Evolutionary conservation across 2,113 vertebrate genomes (phyloP).

Genomic region (Hydrolagus affinis): DNA sequence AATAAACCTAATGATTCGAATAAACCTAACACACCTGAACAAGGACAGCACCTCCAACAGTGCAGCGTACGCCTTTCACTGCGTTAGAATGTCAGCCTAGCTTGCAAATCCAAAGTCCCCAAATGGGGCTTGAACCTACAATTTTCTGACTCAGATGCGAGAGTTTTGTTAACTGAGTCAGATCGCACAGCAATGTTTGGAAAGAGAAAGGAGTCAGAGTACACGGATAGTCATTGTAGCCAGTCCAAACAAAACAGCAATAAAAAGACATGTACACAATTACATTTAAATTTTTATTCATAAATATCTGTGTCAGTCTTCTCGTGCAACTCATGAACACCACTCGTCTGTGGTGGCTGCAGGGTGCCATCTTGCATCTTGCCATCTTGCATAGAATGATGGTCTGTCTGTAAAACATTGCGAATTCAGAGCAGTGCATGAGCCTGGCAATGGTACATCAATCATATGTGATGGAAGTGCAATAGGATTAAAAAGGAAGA

Average conservation of each 20-base stretch:
- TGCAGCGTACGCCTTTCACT: too few species aligned
- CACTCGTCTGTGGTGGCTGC: background rate
- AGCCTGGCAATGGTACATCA: background rate
- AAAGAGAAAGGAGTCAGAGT: too few species aligned
- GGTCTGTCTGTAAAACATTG: constrained; percentile 1
- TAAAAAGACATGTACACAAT: background rate
- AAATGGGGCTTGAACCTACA: too few species aligned
- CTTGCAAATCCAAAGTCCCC: too few species aligned
- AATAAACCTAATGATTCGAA: too few species aligned
- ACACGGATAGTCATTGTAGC: background rate
- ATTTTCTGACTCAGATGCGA: too few species aligned
- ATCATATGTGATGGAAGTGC: constrained; percentile 12
- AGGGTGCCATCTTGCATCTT: background rate
- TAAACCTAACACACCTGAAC: too few species aligned
- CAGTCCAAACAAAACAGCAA: background rate
- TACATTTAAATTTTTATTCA: background rate
- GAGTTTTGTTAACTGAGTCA: too few species aligned
- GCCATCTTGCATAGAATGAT: background rate
- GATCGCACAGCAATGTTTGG: too few species aligned
- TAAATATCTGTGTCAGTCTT: background rate
- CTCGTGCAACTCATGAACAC: background rate
- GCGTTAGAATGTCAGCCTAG: too few species aligned
- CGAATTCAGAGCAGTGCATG: background rate
- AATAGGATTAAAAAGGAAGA: background rate
- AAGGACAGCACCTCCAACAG: too few species aligned